A percentile compares a stretch with the other conserved stretches of the same genome.
Evolutionary conservation across 2,113 vertebrate species (phyloP).

Genomic region (Plecturocebus donacophilus): DNA sequence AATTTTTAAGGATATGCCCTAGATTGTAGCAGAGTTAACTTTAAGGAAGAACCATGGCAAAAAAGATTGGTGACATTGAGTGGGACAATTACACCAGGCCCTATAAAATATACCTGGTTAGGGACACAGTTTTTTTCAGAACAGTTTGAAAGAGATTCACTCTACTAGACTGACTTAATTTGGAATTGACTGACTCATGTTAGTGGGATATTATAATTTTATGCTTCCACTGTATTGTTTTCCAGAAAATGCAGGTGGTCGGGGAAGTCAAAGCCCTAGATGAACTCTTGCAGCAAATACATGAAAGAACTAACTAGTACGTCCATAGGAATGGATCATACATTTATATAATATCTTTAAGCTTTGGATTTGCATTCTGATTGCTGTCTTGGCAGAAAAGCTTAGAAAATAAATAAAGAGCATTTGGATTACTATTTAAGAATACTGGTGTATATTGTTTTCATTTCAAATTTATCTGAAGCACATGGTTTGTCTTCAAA

Average conservation of each 20-base stretch:
- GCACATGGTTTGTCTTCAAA: neutral
- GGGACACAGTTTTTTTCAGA: neutral
- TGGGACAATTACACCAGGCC: neutral
- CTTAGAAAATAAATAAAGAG: neutral
- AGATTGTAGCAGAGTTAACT: neutral
- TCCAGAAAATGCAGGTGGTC: neutral
- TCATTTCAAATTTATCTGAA: slow-evolving; percentile 27
- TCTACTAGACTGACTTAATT: neutral
- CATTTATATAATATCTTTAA: neutral
- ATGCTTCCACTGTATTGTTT: neutral
- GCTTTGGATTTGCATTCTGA: slow-evolving; percentile 6
- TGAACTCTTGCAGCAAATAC: neutral
- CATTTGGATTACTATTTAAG: slow-evolving; percentile 23
- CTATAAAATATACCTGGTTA: neutral
- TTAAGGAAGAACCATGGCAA: neutral
- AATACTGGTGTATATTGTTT: neutral
- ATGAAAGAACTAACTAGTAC: neutral
- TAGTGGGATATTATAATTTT: neutral
- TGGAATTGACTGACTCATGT: neutral
- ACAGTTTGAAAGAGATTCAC: neutral
- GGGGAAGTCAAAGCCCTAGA: neutral
- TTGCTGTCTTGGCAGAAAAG: slow-evolving; percentile 1
- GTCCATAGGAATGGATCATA: neutral
- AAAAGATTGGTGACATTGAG: neutral
- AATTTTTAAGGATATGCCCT: neutral